Conservation (phyloP, 2,113 vertebrate genomes). For the Talpa occidentalis region DNA sequence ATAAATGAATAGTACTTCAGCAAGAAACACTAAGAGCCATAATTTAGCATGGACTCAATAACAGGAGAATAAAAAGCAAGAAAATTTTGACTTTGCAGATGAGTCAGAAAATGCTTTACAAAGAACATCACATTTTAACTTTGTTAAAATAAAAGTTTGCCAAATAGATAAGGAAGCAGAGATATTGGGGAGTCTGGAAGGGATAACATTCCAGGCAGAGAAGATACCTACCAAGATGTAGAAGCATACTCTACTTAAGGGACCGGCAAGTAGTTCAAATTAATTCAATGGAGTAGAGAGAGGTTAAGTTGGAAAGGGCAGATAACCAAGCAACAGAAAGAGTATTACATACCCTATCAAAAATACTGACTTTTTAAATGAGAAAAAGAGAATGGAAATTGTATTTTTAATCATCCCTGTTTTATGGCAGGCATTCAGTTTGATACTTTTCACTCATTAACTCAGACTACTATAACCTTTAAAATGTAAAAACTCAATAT, state of each 20-base stretch:
- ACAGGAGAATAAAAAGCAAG: background rate
- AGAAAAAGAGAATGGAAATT: background rate
- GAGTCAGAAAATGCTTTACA: background rate
- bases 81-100: background rate
- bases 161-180: background rate
- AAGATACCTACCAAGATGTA: background rate
- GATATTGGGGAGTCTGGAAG: background rate
- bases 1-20: background rate
- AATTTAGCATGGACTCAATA: background rate
- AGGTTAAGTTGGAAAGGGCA: background rate
- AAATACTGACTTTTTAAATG: background rate
- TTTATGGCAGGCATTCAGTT: background rate
- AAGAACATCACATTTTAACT: background rate
- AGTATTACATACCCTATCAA: background rate
- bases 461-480: background rate
- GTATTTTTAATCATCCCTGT: background rate
- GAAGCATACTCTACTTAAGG: background rate
- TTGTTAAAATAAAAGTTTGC: background rate
- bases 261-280: background rate
- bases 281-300: background rate
- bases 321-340: background rate
- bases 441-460: background rate
- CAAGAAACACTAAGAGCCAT: background rate
- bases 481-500: background rate
- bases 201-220: background rate